phyloP scores from a whole-genome alignment of 2,113 vertebrate species.

The Lanius ludovicianus region DNA sequence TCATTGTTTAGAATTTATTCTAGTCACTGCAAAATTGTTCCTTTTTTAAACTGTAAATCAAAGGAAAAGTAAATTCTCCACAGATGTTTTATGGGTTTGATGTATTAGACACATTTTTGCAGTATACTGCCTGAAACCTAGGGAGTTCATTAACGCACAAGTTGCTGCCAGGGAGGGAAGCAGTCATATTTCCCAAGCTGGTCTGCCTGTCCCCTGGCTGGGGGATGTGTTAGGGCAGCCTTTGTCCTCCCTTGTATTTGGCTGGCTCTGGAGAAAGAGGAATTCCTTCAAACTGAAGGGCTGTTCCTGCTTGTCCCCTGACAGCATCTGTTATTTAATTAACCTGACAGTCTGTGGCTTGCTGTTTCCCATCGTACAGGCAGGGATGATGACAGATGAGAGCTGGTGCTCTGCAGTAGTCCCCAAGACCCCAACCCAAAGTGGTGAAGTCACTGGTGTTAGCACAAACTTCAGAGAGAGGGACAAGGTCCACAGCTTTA shows the following conservation, averaged over 20 bases:
- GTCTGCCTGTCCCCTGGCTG: not conserved
- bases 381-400: not conserved
- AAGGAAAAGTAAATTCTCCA: slow-evolving; percentile 41
- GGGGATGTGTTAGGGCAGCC: not conserved
- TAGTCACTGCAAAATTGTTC: slow-evolving; percentile 5
- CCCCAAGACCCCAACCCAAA: not conserved
- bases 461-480: not conserved
- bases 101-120: slow-evolving; percentile 51
- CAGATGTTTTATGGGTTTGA: slow-evolving; percentile 49
- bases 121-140: slow-evolving; percentile 30
- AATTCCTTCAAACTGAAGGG: not conserved
- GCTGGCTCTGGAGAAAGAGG: not conserved
- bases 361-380: not conserved
- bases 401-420: not conserved
- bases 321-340: not conserved
- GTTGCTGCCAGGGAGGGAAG: slow-evolving; percentile 1
- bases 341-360: not conserved
- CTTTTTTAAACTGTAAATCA: slow-evolving; percentile 49
- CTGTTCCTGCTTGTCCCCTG: not conserved
- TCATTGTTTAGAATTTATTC: slow-evolving; percentile 35
- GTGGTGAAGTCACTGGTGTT: not conserved
- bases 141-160: slow-evolving; percentile 52
- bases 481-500: not conserved
- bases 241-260: slow-evolving; percentile 2
- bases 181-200: not conserved